Conservation (phyloP, 1,140 invertebrate species). For the Mactra quadrangularis region DNA sequence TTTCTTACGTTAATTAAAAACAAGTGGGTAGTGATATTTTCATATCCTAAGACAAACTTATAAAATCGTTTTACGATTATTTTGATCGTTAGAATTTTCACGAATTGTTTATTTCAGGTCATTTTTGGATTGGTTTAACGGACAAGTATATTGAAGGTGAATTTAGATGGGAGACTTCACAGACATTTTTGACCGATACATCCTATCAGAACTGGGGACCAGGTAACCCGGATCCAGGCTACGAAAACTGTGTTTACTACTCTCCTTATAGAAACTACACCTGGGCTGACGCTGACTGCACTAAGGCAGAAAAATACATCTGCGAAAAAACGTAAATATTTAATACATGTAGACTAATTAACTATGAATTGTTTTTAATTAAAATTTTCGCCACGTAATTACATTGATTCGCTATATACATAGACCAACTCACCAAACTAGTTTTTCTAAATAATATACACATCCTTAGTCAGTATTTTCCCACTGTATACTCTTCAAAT, state of each 20-base stretch:
- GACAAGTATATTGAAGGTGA: conserved; percentile 38
- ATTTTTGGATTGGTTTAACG: conserved; percentile 18
- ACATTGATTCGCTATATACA: too few species aligned
- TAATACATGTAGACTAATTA: too few species aligned
- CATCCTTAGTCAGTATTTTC: too few species aligned
- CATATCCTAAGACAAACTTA: too few species aligned
- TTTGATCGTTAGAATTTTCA: background rate
- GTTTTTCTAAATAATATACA: too few species aligned
- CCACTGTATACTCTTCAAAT: too few species aligned
- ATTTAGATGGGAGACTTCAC: conserved; percentile 24
- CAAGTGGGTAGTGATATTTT: too few species aligned
- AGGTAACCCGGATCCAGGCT: conserved; percentile 1
- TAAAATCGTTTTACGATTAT: background rate
- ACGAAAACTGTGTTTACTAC: conserved; percentile 33
- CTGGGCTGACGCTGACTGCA: conserved; percentile 36
- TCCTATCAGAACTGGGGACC: conserved; percentile 38
- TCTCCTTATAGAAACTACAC: background rate
- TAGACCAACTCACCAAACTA: too few species aligned
- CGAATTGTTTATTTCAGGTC: background rate
- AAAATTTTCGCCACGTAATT: too few species aligned
- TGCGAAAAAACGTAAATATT: conserved; percentile 25
- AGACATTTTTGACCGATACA: background rate
- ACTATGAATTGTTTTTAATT: too few species aligned
- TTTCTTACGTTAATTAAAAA: too few species aligned
- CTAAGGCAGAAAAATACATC: conserved; percentile 12